A percentile compares a stretch with the other conserved stretches of the same genome.
Evolutionary conservation across 2,888 invertebrate species (phyloP).

Genomic region (Thecocarcelia acutangulata): DNA sequence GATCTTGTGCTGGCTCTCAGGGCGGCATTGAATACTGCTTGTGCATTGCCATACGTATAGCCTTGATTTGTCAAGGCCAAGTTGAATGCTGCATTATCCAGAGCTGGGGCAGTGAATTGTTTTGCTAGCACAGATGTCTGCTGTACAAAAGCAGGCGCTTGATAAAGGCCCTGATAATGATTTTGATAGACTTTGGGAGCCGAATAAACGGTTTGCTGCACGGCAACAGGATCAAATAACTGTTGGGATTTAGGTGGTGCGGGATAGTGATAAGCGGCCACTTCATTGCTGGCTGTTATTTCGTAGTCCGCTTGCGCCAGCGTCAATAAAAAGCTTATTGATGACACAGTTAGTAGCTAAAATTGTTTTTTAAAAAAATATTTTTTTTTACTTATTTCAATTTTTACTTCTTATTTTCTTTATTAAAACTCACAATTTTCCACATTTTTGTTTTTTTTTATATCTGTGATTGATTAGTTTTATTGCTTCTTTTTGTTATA

Average conservation of each 20-base stretch:
- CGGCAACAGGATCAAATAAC: slow-evolving; percentile 1
- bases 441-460: slow-evolving; percentile 56
- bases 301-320: slow-evolving; percentile 70
- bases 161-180: slow-evolving; percentile 51
- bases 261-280: slow-evolving; percentile 76
- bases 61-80: slow-evolving; percentile 76
- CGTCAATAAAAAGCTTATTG: slow-evolving; percentile 42
- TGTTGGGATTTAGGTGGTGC: slow-evolving; percentile 69
- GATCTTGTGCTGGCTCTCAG: slow-evolving; percentile 10
- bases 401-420: slow-evolving; percentile 37
- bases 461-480: slow-evolving; percentile 33
- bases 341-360: slow-evolving; percentile 62
- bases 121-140: slow-evolving; percentile 59
- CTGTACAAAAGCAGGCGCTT: neutral
- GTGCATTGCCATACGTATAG: slow-evolving; percentile 71
- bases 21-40: slow-evolving; percentile 15
- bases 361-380: slow-evolving; percentile 38
- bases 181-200: slow-evolving; percentile 46
- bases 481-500: slow-evolving; percentile 28
- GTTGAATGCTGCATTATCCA: slow-evolving; percentile 77
- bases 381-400: slow-evolving; percentile 2
- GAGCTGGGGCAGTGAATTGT: slow-evolving; percentile 74
- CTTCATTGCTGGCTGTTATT: slow-evolving; percentile 70
- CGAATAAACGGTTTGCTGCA: neutral
- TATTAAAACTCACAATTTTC: slow-evolving; percentile 68